Evolutionary conservation across 2,113 vertebrate species (phyloP), one percentile per base, ranked within the genome.

Genomic region (Lathamus discolor): DNA sequence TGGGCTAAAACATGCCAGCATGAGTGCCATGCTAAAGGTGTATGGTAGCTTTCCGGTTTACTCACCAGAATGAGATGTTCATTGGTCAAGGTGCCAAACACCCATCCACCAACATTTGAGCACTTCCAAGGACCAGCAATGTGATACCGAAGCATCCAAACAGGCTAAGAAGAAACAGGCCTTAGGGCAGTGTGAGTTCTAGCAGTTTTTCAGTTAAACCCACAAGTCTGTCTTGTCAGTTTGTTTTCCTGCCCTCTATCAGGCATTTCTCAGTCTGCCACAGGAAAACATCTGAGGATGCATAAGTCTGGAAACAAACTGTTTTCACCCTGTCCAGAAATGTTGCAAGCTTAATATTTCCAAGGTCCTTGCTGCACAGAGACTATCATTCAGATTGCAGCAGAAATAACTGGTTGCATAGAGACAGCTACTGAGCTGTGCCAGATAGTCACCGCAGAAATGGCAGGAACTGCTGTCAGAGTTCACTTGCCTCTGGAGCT

Each of bases 401-500:
- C 59, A 82, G 66, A 82, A 95, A 64, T 75, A 73, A 75, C 39
- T 46, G 43, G 74, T 84, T 92, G 91, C 94, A 79, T 35, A 62
- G 91, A 61, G 51, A 62, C 70, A 57, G 84, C 48, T 54, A 9
- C 77, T 37, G 81, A 86, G 48, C 73, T 68, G 61, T 81, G 62
- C 55, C 93, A 92, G 49, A 33, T 3, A 67, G 76, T 48, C 76
- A 90, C 39, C 69, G 74, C 51, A 84, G 86, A 83, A 88, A 80
- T 59, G 63, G 72, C 72, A 90, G 68, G 84, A 81, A n/a, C 66
- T 67, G 41, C 25, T 66, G 85, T 61, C 64, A 1, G 5, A 74
- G 41, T 22, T 59, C 61, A 41, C 49, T 39, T 44, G 69, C 35
- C 52, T 61, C 86, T 55, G 39, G 77, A 94, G 55, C 25, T 86